Evolutionary conservation across 2,888 invertebrate species (phyloP).

Genomic region (Endotricha flammealis): DNA sequence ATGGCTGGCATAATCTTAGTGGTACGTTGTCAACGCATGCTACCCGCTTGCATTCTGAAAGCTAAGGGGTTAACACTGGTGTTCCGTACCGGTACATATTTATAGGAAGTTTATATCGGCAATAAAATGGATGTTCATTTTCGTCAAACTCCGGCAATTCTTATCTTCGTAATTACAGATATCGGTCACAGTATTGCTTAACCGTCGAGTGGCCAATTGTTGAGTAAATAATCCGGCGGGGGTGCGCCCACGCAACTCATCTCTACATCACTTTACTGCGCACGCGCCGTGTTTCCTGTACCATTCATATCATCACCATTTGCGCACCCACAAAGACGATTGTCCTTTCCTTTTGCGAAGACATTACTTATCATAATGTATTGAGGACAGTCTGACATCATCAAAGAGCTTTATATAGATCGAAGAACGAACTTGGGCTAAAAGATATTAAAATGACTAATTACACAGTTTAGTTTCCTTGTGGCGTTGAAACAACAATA

Average conservation of each 20-base stretch:
- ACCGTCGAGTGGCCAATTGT: slow-evolving; percentile 46
- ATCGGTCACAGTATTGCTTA: slow-evolving; percentile 16
- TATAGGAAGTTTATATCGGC: no score
- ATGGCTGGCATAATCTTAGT: slow-evolving; percentile 37
- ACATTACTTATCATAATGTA: slow-evolving; percentile 34
- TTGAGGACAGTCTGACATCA: slow-evolving; percentile 40
- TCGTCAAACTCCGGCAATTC: neutral
- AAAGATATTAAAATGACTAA: no score
- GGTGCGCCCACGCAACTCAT: slow-evolving; percentile 71
- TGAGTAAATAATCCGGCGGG: slow-evolving; percentile 53
- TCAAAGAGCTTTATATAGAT: slow-evolving; percentile 18
- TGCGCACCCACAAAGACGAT: slow-evolving; percentile 49
- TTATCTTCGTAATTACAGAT: neutral
- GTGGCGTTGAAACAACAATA: no score
- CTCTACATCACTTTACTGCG: slow-evolving; percentile 63
- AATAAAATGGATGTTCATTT: no score
- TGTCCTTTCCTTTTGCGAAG: slow-evolving; percentile 41
- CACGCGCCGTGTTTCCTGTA: slow-evolving; percentile 68
- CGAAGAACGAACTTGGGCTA: neutral
- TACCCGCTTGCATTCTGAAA: neutral
- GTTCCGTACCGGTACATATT: no score
- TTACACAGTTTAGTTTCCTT: no score
- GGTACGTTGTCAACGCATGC: slow-evolving; percentile 16
- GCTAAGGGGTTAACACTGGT: neutral
- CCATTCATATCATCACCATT: slow-evolving; percentile 52